These are phyloP conservation scores for Tragopan temminckii DNA, from an alignment of 2,797 vertebrate genomes.

Conservation along the genomic window DNA sequence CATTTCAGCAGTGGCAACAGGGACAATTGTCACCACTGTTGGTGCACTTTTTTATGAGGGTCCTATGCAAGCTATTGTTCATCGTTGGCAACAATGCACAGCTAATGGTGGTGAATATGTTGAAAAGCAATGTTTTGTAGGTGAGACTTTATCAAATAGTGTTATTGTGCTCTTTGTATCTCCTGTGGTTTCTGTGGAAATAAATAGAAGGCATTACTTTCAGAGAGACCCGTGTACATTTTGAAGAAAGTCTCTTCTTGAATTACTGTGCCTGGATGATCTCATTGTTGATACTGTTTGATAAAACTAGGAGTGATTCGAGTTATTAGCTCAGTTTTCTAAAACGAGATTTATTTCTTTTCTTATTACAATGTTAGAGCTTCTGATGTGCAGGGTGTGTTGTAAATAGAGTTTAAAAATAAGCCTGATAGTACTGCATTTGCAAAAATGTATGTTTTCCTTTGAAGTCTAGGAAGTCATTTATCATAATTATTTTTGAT, in stretches of 20 bases:
- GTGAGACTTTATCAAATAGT: too few relatives aligned
- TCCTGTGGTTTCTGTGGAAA: too few relatives aligned
- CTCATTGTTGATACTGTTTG: neutral
- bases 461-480: neutral
- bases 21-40: too few relatives aligned
- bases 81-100: too few relatives aligned
- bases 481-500: slow-evolving; percentile 28
- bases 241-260: neutral
- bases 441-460: neutral
- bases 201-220: too few relatives aligned
- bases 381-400: neutral
- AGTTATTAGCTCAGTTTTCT: slow-evolving; percentile 8
- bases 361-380: neutral
- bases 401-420: slow-evolving; percentile 15
- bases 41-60: too few relatives aligned
- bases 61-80: too few relatives aligned
- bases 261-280: neutral
- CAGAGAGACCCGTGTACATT: neutral
- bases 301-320: neutral
- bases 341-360: neutral
- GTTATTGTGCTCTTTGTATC: too few relatives aligned
- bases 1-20: too few relatives aligned
- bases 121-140: too few relatives aligned
- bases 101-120: too few relatives aligned
- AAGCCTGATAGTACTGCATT: neutral